phyloP scores from a whole-genome alignment of 2,113 vertebrate species.

The Okapia johnstoni region DNA sequence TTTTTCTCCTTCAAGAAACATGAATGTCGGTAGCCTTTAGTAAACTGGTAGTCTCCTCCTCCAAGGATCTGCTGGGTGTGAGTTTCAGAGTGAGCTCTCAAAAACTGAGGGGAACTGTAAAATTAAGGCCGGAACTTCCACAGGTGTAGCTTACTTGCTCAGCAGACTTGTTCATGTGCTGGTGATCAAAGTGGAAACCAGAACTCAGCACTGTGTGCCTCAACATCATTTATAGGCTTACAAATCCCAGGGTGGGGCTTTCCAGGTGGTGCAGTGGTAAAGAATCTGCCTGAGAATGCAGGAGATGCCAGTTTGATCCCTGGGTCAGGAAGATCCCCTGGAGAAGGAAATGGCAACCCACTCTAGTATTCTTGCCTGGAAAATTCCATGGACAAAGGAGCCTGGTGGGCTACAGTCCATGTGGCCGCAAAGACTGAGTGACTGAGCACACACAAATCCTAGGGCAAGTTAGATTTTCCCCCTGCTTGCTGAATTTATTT shows the following conservation, averaged over 20 bases:
- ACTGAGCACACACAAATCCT: background rate
- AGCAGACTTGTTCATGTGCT: background rate
- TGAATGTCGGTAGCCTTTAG: background rate
- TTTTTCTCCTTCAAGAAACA: background rate
- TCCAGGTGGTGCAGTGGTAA: background rate
- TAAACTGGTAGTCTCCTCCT: background rate
- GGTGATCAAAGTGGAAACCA: background rate
- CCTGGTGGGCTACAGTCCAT: background rate
- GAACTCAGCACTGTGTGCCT: background rate
- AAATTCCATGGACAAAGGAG: background rate
- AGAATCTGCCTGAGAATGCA: background rate
- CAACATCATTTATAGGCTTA: background rate
- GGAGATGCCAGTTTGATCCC: background rate
- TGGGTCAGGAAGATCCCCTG: background rate
- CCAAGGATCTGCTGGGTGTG: background rate
- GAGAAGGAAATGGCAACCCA: background rate
- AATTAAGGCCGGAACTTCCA: background rate
- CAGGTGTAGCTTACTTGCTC: background rate
- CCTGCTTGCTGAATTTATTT: background rate
- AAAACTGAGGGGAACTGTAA: background rate
- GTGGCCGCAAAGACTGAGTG: background rate
- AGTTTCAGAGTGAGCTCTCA: background rate
- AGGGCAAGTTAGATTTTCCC: background rate
- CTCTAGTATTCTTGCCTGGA: background rate
- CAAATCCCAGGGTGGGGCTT: background rate